phyloP scores from a whole-genome alignment of 2,113 vertebrate species.

The Rhagologus leucostigma region DNA sequence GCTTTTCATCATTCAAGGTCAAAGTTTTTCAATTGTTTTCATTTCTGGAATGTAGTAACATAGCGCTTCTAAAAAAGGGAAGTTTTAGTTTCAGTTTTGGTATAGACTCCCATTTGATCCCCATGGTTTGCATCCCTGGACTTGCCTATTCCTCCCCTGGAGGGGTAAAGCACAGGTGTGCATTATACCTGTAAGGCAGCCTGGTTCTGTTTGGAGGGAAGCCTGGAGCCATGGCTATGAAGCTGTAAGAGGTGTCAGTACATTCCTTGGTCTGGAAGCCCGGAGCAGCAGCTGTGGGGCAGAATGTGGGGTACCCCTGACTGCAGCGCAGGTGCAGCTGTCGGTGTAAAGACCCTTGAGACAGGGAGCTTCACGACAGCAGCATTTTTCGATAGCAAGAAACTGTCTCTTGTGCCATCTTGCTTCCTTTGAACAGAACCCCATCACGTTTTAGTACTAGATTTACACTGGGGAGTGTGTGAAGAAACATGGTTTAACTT shows the following conservation, averaged over 20 bases:
- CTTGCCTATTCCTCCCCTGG: not conserved
- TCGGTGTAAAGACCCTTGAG: not conserved
- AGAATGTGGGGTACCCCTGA: not conserved
- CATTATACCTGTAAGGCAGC: rapidly evolving
- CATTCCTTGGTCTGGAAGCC: not conserved
- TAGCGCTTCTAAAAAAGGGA: not conserved
- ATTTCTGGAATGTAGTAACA: not conserved
- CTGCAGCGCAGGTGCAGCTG: not conserved
- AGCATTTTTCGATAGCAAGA: not conserved
- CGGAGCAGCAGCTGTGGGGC: not conserved
- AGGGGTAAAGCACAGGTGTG: not conserved
- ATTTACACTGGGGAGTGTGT: not conserved
- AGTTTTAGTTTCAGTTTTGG: not conserved
- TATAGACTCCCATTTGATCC: rapidly evolving
- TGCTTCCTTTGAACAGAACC: not conserved
- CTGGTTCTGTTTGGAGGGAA: not conserved
- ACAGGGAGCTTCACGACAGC: not conserved
- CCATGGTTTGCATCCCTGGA: not conserved
- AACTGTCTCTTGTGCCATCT: not conserved
- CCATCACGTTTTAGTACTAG: rapidly evolving
- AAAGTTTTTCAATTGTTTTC: not conserved
- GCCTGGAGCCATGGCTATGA: rapidly evolving
- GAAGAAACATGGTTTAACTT: not conserved
- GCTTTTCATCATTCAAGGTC: not conserved
- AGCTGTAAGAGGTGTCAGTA: not conserved